A percentile compares a stretch with the other conserved stretches of the same genome.
Evolutionary conservation across 1,140 invertebrate species (phyloP).

Genomic region (Magallana angulata): DNA sequence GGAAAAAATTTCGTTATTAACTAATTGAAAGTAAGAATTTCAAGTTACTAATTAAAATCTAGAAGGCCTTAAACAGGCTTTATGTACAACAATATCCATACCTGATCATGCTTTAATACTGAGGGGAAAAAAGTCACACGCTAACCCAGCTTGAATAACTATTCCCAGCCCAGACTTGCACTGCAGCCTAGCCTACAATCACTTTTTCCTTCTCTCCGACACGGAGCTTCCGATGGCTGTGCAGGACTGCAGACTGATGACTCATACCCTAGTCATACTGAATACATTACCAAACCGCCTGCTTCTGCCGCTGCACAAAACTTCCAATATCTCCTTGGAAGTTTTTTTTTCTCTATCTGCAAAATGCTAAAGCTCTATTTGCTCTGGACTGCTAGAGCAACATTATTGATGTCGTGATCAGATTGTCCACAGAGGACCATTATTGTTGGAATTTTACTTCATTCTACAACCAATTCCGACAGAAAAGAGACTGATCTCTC

Average conservation of each 20-base stretch:
- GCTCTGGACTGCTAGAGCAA: slow-evolving; percentile 12
- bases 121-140: neutral
- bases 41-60: too few species aligned
- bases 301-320: slow-evolving; percentile 18
- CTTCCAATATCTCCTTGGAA: slow-evolving; percentile 35
- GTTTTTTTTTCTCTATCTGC: neutral
- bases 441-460: neutral
- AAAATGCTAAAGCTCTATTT: slow-evolving; percentile 26
- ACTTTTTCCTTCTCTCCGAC: slow-evolving; percentile 23
- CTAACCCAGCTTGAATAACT: neutral
- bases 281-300: slow-evolving; percentile 31
- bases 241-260: slow-evolving; percentile 34
- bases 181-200: slow-evolving; percentile 9
- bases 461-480: too few species aligned
- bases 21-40: too few species aligned
- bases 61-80: too few species aligned
- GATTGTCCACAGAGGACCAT: slow-evolving; percentile 11
- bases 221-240: slow-evolving; percentile 9
- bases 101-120: slow-evolving; percentile 33
- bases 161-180: slow-evolving; percentile 1
- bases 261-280: slow-evolving; percentile 29
- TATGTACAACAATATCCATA: neutral
- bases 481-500: too few species aligned
- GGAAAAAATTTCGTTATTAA: too few species aligned
- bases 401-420: slow-evolving; percentile 29